Evolutionary conservation across 2,797 vertebrate genomes (phyloP).

Genomic region (Hapalemur alaotrensis): DNA sequence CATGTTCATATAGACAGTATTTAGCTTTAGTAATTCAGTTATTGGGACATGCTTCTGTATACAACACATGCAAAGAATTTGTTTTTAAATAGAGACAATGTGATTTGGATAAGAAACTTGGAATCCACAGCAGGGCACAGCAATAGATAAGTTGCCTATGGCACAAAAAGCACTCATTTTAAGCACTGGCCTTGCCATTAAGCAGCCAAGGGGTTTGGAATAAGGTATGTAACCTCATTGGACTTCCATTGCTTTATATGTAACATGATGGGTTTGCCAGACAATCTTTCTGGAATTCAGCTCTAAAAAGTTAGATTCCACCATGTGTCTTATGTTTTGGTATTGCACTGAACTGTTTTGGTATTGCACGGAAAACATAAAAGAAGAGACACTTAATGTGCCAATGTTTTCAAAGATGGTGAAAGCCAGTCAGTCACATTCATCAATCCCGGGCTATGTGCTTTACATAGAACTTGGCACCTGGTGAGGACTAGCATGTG

Average conservation of each 20-base stretch:
- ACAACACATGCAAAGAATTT: background rate
- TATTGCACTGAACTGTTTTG: background rate
- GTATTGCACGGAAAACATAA: background rate
- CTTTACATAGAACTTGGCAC: background rate
- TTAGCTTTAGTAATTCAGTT: background rate
- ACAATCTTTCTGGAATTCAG: background rate
- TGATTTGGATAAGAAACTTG: constrained; percentile 2
- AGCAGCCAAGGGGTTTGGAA: background rate
- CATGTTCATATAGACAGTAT: background rate
- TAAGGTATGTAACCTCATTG: background rate
- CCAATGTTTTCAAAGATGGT: background rate
- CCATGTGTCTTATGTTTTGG: background rate
- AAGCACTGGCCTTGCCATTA: background rate
- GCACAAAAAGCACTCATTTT: background rate
- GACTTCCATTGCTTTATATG: background rate
- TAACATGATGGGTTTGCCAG: background rate
- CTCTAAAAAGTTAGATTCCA: background rate
- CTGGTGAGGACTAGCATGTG: background rate
- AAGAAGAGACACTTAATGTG: background rate
- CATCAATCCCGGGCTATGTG: background rate
- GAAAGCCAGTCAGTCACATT: background rate
- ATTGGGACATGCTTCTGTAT: background rate
- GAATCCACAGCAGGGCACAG: background rate
- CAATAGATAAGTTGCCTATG: background rate
- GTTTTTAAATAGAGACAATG: background rate